A percentile compares a stretch with the other conserved stretches of the same genome.
Evolutionary conservation across 2,113 vertebrate genomes (phyloP).

Genomic region (Pygathrix nemaeus): DNA sequence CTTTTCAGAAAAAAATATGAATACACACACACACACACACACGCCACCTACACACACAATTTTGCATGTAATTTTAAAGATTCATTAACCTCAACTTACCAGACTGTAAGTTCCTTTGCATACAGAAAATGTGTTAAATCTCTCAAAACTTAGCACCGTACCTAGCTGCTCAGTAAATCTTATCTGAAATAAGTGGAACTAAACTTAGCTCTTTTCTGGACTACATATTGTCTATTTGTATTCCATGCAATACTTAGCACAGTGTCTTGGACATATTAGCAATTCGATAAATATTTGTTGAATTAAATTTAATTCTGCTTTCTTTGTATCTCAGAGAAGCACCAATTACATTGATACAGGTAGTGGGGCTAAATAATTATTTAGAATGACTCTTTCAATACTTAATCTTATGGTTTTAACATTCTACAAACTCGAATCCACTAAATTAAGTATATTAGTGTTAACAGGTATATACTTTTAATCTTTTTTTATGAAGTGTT

Average conservation of each 20-base stretch:
- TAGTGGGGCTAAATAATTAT: conserved; percentile 75
- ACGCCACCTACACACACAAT: neutral
- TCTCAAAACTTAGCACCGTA: neutral
- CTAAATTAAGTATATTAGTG: conserved; percentile 67
- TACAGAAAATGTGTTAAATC: neutral
- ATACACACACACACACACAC: neutral
- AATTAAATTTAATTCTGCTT: conserved; percentile 70
- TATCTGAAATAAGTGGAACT: conserved; percentile 22
- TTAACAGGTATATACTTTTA: conserved; percentile 63
- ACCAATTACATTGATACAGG: conserved; percentile 68
- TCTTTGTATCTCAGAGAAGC: conserved; percentile 65
- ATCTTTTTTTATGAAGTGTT: conserved; percentile 70
- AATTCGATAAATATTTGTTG: conserved; percentile 80
- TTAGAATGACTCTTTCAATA: conserved; percentile 74
- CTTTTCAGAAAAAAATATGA: neutral
- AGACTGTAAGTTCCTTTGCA: neutral
- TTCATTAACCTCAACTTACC: neutral
- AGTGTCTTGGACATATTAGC: conserved; percentile 40
- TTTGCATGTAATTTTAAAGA: neutral
- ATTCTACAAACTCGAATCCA: conserved; percentile 60
- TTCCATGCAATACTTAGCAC: conserved; percentile 45
- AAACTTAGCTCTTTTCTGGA: neutral
- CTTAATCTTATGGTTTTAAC: conserved; percentile 74
- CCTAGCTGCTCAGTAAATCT: conserved; percentile 49
- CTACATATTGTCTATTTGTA: conserved; percentile 43